phyloP scores from a whole-genome alignment of 2,888 invertebrate species.

The Drosophila falleni region DNA sequence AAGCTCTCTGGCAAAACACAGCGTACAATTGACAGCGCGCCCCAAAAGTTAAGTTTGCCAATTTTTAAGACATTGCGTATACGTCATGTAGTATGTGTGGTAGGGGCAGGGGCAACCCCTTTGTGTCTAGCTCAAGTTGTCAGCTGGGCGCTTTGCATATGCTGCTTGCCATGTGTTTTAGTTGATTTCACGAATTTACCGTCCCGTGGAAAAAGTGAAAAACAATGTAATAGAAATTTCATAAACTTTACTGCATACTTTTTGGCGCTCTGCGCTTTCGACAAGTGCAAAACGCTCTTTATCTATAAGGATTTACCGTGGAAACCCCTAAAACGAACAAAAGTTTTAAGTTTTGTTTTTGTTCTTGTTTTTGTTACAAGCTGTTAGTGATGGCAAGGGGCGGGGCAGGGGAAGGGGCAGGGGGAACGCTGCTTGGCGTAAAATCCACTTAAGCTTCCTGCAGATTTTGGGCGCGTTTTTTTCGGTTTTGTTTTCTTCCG shows the following conservation, averaged over 20 bases:
- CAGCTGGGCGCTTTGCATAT: slow-evolving; percentile 64
- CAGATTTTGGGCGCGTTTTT: slow-evolving; percentile 64
- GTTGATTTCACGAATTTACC: slow-evolving; percentile 61
- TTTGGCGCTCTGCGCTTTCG: slow-evolving; percentile 53
- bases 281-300: slow-evolving; percentile 69
- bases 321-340: slow-evolving; percentile 43
- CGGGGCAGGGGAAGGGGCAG: neutral
- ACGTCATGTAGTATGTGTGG: slow-evolving; percentile 37
- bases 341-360: slow-evolving; percentile 31
- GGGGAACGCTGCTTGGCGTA: slow-evolving; percentile 39
- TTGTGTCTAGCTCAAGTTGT: slow-evolving; percentile 46
- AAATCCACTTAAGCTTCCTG: slow-evolving; percentile 72
- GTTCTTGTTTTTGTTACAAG: slow-evolving; percentile 42
- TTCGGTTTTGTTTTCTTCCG: slow-evolving; percentile 40
- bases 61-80: slow-evolving; percentile 55
- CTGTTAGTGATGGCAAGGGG: slow-evolving; percentile 20
- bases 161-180: slow-evolving; percentile 34
- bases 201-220: slow-evolving; percentile 65
- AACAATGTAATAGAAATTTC: slow-evolving; percentile 74
- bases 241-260: slow-evolving; percentile 63
- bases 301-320: slow-evolving; percentile 65
- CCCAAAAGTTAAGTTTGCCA: slow-evolving; percentile 43
- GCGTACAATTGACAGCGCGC: slow-evolving; percentile 42
- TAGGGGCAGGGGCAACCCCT: neutral
- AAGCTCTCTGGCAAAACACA: slow-evolving; percentile 18